phyloP scores from a whole-genome alignment of 2,113 vertebrate genomes.

The Oxyruncus cristatus region DNA sequence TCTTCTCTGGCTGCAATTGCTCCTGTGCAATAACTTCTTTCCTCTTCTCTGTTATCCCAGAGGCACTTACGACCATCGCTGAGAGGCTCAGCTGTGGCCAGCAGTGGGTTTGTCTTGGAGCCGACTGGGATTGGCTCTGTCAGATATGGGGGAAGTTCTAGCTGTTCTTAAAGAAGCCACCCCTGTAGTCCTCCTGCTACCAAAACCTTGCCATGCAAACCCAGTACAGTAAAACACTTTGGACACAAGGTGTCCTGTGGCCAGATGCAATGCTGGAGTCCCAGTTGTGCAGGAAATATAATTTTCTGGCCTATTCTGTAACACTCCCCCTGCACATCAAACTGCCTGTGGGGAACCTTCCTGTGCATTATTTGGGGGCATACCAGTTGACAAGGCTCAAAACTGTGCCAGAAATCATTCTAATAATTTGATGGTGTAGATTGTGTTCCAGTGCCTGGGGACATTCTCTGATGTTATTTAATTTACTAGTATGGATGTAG shows the following conservation, averaged over 20 bases:
- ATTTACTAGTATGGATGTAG: conserved; percentile 12
- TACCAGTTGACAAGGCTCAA: neutral
- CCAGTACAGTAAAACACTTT: neutral
- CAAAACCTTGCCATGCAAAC: neutral
- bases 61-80: neutral
- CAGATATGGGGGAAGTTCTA: accelerated
- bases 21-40: neutral
- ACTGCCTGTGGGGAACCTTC: neutral
- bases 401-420: neutral
- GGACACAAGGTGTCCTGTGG: neutral
- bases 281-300: neutral
- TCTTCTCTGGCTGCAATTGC: neutral
- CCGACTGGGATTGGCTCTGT: neutral
- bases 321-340: accelerated
- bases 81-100: neutral
- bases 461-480: conserved; percentile 7
- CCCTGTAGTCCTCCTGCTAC: neutral
- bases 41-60: neutral
- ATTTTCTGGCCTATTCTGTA: neutral
- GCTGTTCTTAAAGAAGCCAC: neutral
- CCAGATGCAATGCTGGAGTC: neutral
- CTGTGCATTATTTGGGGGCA: neutral
- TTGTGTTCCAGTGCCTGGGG: neutral
- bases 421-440: neutral
- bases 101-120: neutral